Evolutionary conservation across 37 sponge, comb jelly and placozoan species (phyloP).

Genomic region (Hormiphora californensis): DNA sequence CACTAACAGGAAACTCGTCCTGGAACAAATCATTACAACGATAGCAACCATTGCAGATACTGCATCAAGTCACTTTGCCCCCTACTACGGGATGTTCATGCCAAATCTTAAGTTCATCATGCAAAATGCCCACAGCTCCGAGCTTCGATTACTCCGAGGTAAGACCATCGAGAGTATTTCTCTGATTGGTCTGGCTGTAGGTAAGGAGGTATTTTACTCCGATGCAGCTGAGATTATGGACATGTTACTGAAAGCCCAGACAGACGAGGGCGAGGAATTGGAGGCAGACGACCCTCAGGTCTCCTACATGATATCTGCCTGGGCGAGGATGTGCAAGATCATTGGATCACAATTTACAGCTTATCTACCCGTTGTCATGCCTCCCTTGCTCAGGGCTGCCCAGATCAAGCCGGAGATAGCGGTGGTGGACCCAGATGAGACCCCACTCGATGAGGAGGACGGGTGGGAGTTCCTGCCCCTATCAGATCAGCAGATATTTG

Average conservation of each 20-base stretch:
- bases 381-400: constrained; percentile 83
- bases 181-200: constrained; percentile 94
- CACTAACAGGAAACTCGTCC: constrained; percentile 69
- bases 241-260: constrained; percentile 85
- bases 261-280: constrained; percentile 66
- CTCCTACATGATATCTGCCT: constrained; percentile 96
- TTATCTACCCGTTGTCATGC: constrained; percentile 94
- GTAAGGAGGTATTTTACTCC: constrained; percentile 93
- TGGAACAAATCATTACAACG: constrained; percentile 88
- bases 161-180: constrained; percentile 98
- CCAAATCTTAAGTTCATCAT: constrained; percentile 93
- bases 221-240: constrained; percentile 94
- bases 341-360: constrained; percentile 81
- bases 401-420: constrained; percentile 87
- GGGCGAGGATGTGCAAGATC: constrained; percentile 98
- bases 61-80: constrained; percentile 79
- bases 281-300: constrained; percentile 74
- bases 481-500: constrained; percentile 95
- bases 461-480: constrained; percentile 98
- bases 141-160: constrained; percentile 81
- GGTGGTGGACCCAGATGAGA: constrained; percentile 79
- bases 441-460: constrained; percentile 71
- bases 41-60: constrained; percentile 88
- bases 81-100: constrained; percentile 94
- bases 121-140: constrained; percentile 70